phyloP scores from a whole-genome alignment of 2,888 invertebrate genomes.

The Cataglyphis rosenhaueri region DNA sequence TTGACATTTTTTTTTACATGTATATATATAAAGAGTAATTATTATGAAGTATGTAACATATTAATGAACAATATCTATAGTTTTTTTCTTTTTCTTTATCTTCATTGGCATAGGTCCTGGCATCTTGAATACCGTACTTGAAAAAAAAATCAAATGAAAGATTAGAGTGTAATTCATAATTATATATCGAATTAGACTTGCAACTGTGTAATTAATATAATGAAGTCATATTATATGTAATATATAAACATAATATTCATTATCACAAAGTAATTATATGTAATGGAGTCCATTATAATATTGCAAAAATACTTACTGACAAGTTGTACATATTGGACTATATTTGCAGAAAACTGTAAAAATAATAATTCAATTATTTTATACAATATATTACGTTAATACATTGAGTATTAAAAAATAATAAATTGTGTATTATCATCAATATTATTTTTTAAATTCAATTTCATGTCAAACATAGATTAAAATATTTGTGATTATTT shows the following conservation, averaged over 20 bases:
- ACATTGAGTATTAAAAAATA: no score
- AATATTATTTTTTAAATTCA: conserved; percentile 4
- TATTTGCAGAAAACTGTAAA: conserved; percentile 97
- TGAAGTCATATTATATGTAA: not conserved
- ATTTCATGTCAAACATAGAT: not conserved
- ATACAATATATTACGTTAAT: not conserved
- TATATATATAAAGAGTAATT: conserved; percentile 19
- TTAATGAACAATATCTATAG: conserved; percentile 82
- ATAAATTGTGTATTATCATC: not conserved
- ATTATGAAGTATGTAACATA: conserved; percentile 34
- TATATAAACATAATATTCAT: not conserved
- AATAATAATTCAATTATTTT: conserved; percentile 75
- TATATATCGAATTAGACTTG: not conserved
- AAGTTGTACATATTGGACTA: conserved; percentile 98
- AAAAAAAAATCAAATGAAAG: conserved; percentile 81
- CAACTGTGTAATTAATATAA: not conserved
- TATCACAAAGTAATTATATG: not conserved
- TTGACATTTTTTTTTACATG: not conserved
- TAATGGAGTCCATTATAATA: not conserved
- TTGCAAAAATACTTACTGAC: conserved; percentile 91
- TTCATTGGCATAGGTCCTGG: conserved; percentile 92
- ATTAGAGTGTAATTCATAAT: conserved; percentile 69
- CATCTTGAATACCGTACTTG: conserved; percentile 95
- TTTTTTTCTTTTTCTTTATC: conserved; percentile 93
- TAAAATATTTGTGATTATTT: not conserved